Percentiles rank a stretch among this genome's conserved stretches.
phyloP scores from a whole-genome alignment of 1,140 invertebrate genomes.

The Paraescarpia echinospica region DNA sequence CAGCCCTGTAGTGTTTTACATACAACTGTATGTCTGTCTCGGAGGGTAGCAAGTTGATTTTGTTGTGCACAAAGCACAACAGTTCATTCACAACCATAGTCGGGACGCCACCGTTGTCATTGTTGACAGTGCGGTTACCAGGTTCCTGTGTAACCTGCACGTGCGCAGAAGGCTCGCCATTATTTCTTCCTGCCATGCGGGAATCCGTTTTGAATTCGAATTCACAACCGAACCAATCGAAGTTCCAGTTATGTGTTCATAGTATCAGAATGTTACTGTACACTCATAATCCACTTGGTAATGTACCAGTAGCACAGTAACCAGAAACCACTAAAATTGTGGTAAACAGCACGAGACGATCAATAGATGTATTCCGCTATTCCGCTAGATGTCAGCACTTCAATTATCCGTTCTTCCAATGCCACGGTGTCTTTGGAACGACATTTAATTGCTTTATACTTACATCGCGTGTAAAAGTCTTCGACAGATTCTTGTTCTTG shows the following conservation, averaged over 20 bases:
- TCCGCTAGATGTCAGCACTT: no score
- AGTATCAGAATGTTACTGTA: background rate
- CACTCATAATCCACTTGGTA: background rate
- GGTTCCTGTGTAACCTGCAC: background rate
- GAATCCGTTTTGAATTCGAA: background rate
- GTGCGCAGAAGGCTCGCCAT: background rate
- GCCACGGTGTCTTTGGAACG: no score
- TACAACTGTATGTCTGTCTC: background rate
- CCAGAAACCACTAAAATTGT: background rate
- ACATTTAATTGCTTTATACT: no score
- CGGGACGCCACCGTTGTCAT: no score
- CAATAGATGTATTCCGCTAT: no score
- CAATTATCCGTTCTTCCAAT: no score
- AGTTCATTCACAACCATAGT: no score
- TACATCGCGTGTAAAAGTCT: no score
- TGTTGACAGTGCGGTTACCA: background rate
- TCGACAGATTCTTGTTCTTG: no score
- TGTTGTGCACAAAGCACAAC: background rate
- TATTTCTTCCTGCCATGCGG: background rate
- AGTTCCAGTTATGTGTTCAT: background rate
- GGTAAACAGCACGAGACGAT: background rate
- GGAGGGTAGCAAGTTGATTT: background rate
- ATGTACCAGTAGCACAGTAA: background rate
- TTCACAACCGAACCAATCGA: background rate
- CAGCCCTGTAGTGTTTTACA: no score